Percentiles rank a stretch among this genome's conserved stretches.
Evolutionary conservation across 2,113 vertebrate species (phyloP).

Genomic region (Coturnix japonica): DNA sequence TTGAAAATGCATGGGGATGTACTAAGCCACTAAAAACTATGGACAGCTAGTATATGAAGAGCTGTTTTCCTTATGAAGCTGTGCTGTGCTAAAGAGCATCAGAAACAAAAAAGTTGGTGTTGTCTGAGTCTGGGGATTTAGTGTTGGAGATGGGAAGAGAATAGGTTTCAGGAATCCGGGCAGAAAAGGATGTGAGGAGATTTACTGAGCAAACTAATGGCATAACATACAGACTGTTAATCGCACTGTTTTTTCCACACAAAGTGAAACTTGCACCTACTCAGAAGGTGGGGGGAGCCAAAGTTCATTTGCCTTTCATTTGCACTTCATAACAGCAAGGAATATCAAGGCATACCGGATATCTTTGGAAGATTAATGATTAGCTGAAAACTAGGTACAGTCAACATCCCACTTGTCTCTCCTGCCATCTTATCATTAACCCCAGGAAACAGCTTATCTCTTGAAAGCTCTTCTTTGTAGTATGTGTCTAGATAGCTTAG

Average conservation of each 20-base stretch:
- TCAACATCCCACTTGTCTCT: constrained; percentile 58
- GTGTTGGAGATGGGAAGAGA: neutral
- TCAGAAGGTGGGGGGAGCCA: neutral
- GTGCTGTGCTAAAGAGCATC: neutral
- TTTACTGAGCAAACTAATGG: neutral
- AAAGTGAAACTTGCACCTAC: neutral
- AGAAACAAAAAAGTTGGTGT: neutral
- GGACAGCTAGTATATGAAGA: neutral
- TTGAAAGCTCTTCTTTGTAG: constrained; percentile 49
- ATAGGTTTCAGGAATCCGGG: neutral
- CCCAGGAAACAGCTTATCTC: constrained; percentile 45
- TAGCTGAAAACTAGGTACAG: constrained; percentile 48
- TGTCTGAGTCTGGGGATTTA: neutral
- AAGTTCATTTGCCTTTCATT: constrained; percentile 55
- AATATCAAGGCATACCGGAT: constrained; percentile 14
- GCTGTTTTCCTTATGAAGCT: neutral
- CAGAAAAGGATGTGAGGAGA: neutral
- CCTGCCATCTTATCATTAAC: constrained; percentile 57
- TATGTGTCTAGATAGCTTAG: constrained; percentile 35
- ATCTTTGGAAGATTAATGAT: constrained; percentile 60
- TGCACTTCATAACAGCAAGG: constrained; percentile 49
- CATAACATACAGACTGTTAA: neutral
- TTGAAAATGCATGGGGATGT: neutral
- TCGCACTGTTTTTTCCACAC: neutral
- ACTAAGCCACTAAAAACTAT: neutral